Percentiles rank a stretch among this genome's conserved stretches.
phyloP scores from a whole-genome alignment of 2,888 invertebrate species.

The Cryptocephalus primarius region DNA sequence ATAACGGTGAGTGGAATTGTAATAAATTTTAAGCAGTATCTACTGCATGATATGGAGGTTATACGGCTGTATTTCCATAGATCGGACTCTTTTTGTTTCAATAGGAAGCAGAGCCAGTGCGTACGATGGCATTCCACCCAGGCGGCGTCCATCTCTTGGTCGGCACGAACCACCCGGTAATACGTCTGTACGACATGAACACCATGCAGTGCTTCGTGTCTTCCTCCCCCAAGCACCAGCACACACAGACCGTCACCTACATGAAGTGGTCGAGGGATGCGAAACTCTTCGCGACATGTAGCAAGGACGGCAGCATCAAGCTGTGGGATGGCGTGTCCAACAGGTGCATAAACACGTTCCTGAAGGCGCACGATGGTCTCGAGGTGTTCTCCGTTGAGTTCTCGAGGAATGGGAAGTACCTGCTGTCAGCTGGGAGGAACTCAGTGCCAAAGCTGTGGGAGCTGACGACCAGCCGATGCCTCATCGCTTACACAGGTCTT shows the following conservation, averaged over 20 bases:
- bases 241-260: slow-evolving; percentile 48
- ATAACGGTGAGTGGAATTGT: slow-evolving; percentile 53
- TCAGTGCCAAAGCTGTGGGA: slow-evolving; percentile 98
- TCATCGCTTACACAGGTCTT: slow-evolving; percentile 97
- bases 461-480: slow-evolving; percentile 87
- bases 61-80: too few relatives aligned
- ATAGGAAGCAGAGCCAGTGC: slow-evolving; percentile 84
- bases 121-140: slow-evolving; percentile 89
- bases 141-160: slow-evolving; percentile 83
- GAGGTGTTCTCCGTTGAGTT: slow-evolving; percentile 92
- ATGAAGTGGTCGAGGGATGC: slow-evolving; percentile 54
- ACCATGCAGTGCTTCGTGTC: slow-evolving; percentile 95
- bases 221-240: slow-evolving; percentile 77
- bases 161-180: slow-evolving; percentile 82
- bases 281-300: slow-evolving; percentile 70
- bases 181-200: slow-evolving; percentile 87
- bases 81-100: not conserved
- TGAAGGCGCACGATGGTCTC: slow-evolving; percentile 86
- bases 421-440: slow-evolving; percentile 91
- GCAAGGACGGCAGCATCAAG: slow-evolving; percentile 88
- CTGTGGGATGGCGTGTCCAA: slow-evolving; percentile 96
- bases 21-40: not conserved
- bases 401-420: slow-evolving; percentile 94
- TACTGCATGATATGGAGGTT: not conserved
- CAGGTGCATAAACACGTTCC: slow-evolving; percentile 87